Conservation (phyloP, 2,113 vertebrate species). For the Myrmecobius fasciatus region DNA sequence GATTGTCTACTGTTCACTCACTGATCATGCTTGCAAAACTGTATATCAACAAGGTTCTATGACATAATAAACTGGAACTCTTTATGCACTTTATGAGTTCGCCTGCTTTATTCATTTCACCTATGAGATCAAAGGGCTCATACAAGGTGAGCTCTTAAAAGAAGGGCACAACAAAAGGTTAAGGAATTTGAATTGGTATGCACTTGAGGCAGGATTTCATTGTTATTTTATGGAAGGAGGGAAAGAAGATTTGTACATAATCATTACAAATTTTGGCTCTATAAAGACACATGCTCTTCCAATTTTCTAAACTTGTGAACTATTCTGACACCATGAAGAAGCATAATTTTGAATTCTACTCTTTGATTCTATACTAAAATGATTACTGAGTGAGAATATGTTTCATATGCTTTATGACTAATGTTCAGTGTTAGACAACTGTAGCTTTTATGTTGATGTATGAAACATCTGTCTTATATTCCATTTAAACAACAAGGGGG, state of each 20-base stretch:
- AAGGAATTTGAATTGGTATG: neutral
- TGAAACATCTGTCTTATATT: neutral
- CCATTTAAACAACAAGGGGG: neutral
- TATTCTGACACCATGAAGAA: neutral
- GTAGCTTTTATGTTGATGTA: neutral
- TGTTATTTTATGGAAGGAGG: neutral
- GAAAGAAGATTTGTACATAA: neutral
- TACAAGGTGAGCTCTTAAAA: too few species aligned
- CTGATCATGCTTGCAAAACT: too few species aligned
- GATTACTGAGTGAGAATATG: neutral
- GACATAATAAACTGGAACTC: too few species aligned
- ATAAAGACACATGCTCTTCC: neutral
- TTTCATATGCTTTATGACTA: neutral
- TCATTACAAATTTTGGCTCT: neutral
- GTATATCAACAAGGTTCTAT: too few species aligned
- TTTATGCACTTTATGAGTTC: too few species aligned
- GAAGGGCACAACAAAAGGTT: too few species aligned
- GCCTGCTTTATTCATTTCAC: too few species aligned
- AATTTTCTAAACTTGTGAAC: neutral
- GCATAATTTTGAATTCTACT: neutral
- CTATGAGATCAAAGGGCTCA: too few species aligned
- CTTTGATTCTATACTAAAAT: neutral
- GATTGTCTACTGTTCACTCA: too few species aligned
- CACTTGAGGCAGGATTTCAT: neutral
- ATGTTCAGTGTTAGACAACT: neutral